Evolutionary conservation across 2,888 invertebrate species (phyloP), one percentile per base, ranked within the genome.

Genomic region (Oscheius myriophilus): DNA sequence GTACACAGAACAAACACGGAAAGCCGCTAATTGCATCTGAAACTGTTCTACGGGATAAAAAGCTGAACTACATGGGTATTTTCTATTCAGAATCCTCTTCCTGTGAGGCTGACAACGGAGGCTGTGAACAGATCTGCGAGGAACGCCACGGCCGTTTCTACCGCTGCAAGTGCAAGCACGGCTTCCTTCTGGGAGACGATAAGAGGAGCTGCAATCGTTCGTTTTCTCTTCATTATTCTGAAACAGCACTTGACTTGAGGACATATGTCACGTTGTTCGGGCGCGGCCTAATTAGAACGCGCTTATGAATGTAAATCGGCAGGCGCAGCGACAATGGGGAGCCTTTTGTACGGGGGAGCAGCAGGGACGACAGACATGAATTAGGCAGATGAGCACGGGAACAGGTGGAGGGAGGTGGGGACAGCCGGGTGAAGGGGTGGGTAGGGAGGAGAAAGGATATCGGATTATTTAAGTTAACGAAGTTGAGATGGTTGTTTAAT

Each of bases 141-240:
- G 83, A 85, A 57, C 57, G 73, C 6, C 69, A 77, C 59, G 82
- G 79, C 39, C 65, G 62, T 61, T 93, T 92, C 71, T 78, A 80
- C 87, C 91, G 91, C 74, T 93, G 93, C 87, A 90, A 91, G 71
- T 93, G 93, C 86, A 90, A 91, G 87, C 89, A 91, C n/a, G 93
- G 93, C 57, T 93, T 89, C 80, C 82, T 86, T 33, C 62, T 86
- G 12, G 75, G 72, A 1, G 74, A 77, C 93, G 94, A 87, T 92
- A 93, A 85, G 51, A 61, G 76, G 33, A 72, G 66, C 33, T 80
- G 80, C 53, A 55, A 65, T 54, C 72, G 78, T 78, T n/a, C 59
- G 67, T 55, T 14, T 61, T 18, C 14, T 14, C 6, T 23, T 58
- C n/a, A 21, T 21, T 42, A 41, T 11, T 42, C 42, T 41, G 43